Evolutionary conservation across 2,113 vertebrate species (phyloP).

Genomic region (Elaphurus davidianus): DNA sequence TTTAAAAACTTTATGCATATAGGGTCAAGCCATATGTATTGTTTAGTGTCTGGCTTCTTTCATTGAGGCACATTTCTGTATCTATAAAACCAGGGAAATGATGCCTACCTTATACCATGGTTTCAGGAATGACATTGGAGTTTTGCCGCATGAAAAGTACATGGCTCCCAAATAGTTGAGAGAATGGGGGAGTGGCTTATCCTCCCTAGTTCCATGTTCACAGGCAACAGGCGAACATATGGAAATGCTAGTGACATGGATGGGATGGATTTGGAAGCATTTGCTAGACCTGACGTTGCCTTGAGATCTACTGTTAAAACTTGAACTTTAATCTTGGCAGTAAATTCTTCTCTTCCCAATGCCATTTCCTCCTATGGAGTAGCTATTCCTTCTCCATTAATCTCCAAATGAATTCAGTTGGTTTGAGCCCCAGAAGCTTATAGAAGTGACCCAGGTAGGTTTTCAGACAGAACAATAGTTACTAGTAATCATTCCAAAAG

Average conservation of each 20-base stretch:
- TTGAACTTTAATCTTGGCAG: background rate
- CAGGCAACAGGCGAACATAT: background rate
- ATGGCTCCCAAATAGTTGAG: background rate
- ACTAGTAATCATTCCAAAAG: background rate
- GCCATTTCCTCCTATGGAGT: background rate
- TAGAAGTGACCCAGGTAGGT: background rate
- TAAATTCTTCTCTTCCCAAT: background rate
- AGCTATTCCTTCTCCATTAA: background rate
- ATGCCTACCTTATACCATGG: background rate
- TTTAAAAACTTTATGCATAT: background rate
- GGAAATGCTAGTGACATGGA: background rate
- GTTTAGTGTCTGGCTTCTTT: background rate
- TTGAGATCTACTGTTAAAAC: background rate
- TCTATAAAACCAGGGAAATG: background rate
- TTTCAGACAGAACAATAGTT: conserved; percentile 5
- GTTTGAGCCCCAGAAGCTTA: background rate
- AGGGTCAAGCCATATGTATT: background rate
- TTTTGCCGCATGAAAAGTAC: background rate
- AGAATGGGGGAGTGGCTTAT: background rate
- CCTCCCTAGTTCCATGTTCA: background rate
- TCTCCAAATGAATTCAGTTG: background rate
- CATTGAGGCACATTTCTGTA: background rate
- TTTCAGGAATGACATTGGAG: background rate
- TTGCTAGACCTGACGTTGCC: background rate
- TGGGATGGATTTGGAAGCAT: background rate